phyloP scores from a whole-genome alignment of 2,888 invertebrate species.

The Serrognathus titanus region DNA sequence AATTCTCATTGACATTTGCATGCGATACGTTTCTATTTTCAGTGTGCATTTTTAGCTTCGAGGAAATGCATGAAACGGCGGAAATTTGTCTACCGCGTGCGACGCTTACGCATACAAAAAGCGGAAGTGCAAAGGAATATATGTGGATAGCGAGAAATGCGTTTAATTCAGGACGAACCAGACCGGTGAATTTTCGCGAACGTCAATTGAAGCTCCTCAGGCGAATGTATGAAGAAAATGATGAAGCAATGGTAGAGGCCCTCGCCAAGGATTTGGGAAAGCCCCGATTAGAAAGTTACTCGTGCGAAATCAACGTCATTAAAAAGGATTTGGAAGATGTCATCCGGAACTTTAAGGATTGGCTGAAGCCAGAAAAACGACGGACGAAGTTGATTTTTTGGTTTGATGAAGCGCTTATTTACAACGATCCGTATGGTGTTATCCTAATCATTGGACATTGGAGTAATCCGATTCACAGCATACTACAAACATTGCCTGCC shows the following conservation, averaged over 20 bases:
- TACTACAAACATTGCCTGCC: slow-evolving; percentile 74
- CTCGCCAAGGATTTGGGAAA: slow-evolving; percentile 76
- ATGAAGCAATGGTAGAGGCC: slow-evolving; percentile 66
- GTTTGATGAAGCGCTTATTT: slow-evolving; percentile 31
- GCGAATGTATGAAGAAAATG: slow-evolving; percentile 77
- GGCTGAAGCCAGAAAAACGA: slow-evolving; percentile 20
- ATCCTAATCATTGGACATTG: slow-evolving; percentile 88
- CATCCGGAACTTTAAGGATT: slow-evolving; percentile 20
- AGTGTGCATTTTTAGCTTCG: too few relatives aligned
- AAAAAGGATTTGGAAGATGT: slow-evolving; percentile 23
- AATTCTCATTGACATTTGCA: too few relatives aligned
- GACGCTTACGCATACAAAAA: too few relatives aligned
- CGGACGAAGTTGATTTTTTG: slow-evolving; percentile 19
- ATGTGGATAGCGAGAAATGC: slow-evolving; percentile 61
- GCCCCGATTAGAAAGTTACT: slow-evolving; percentile 70
- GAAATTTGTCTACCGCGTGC: neutral
- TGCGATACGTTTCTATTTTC: too few relatives aligned
- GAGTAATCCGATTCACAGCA: slow-evolving; percentile 93
- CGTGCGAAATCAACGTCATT: slow-evolving; percentile 68
- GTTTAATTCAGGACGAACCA: slow-evolving; percentile 78
- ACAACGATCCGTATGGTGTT: slow-evolving; percentile 90
- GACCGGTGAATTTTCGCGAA: slow-evolving; percentile 72
- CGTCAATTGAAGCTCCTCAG: slow-evolving; percentile 73
- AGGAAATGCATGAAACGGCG: too few relatives aligned
- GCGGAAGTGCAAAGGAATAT: neutral